Evolutionary conservation across 2,113 vertebrate species (phyloP), one percentile per base, ranked within the genome.

Genomic region (Camarhynchus parvulus): DNA sequence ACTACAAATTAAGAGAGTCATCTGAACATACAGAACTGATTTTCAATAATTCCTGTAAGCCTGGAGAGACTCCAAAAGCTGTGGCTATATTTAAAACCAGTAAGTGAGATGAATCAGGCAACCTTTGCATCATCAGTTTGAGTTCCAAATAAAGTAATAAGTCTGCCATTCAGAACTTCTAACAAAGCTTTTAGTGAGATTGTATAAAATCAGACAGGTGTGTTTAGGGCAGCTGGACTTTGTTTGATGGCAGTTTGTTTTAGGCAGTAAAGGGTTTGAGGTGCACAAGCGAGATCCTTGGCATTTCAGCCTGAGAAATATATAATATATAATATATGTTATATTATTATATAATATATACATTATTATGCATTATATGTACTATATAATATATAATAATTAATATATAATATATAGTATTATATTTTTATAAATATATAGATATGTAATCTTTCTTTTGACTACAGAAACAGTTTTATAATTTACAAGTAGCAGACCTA

Each of bases 1-100:
- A 91, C 70, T 76, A 46, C 53, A 83, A 90, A 95, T 96, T 93
- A 87, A 93, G 77, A 92, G 68, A 87, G 78, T 85, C 62, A 85
- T 85, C 58, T 80, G 62, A 90, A 91, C 62, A 85, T 37, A 46
- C 11, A 85, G 74, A 52, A 91, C 59, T 85, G 82, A 93, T 96
- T 94, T 95, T 76, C 84, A 93, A 7, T 87, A 85, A 93, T 53
- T 91, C 49, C 74, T 93, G 30, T 56, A 61, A 87, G 44, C 41
- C 69, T 96, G 84, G 81, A 93, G 42, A 58, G 53, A 37, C 87
- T 93, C 74, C 69, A 91, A 87, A 92, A 87, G 41, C 82, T 46
- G 25, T 37, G 31, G 62, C 66, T 93, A 13, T 87, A 61, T 87
- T 90, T 90, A 90, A 91, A 96, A 47, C 23, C 58, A 30, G 66